phyloP scores from a whole-genome alignment of 2,113 vertebrate species.

The Chaenogobius annularis region DNA sequence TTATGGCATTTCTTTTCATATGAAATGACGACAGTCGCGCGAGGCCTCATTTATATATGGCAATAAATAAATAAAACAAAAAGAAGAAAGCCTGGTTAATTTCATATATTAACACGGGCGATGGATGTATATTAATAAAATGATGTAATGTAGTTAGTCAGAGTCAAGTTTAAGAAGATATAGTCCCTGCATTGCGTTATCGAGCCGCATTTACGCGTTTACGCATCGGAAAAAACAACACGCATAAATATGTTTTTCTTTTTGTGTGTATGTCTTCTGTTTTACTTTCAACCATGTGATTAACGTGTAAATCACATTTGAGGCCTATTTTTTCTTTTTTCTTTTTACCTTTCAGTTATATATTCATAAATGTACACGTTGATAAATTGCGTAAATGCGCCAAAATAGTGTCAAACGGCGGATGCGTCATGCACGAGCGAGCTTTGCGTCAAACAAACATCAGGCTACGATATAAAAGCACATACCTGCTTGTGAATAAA shows the following conservation, averaged over 20 bases:
- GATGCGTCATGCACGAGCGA: not conserved
- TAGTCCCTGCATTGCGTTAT: not conserved
- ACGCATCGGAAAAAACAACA: not conserved
- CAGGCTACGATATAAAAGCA: constrained; percentile 12
- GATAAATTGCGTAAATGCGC: not conserved
- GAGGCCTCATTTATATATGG: not conserved
- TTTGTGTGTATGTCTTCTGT: no score
- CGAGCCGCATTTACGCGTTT: not conserved
- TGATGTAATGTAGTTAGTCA: no score
- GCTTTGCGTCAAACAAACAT: not conserved
- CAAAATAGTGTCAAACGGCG: not conserved
- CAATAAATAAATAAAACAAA: not conserved
- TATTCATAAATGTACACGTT: no score
- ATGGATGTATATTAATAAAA: not conserved
- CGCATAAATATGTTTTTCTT: no score
- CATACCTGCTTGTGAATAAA: constrained; percentile 61
- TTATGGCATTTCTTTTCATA: constrained; percentile 34
- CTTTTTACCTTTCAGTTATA: no score
- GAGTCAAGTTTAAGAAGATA: not conserved
- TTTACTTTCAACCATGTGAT: no score
- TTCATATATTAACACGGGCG: not conserved
- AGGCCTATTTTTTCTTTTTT: no score
- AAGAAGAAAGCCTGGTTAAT: not conserved
- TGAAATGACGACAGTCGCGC: not conserved
- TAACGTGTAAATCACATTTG: not conserved